Percentiles rank a stretch among this genome's conserved stretches.
Conservation (phyloP, 2,113 vertebrate genomes). For the Charadrius vociferus region DNA sequence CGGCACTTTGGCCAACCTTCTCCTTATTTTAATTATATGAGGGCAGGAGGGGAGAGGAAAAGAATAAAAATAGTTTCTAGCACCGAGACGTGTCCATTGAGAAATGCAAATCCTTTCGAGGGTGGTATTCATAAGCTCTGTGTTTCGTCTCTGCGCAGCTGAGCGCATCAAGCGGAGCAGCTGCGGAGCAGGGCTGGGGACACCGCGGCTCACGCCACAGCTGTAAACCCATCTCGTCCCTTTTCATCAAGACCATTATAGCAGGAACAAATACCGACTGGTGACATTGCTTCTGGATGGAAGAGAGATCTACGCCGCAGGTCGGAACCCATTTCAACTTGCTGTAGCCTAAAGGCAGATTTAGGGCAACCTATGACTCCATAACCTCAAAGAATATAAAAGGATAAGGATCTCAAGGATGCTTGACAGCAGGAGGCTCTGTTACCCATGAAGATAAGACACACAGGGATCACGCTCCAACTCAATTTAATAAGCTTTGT, state of each 20-base stretch:
- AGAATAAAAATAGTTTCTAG: neutral
- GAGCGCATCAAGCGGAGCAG: fast-evolving
- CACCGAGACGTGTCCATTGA: fast-evolving
- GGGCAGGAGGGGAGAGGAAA: neutral
- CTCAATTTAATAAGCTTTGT: constrained; percentile 47
- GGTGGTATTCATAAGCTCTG: neutral
- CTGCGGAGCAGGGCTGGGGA: neutral
- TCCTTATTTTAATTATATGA: fast-evolving
- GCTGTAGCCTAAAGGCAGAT: neutral
- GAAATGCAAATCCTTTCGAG: neutral
- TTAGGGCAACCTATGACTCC: neutral
- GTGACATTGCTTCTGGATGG: neutral
- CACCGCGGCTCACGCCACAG: neutral
- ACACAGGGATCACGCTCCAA: constrained; percentile 46
- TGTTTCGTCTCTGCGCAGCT: neutral
- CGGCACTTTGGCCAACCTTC: neutral
- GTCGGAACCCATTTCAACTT: neutral
- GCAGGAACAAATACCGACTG: neutral
- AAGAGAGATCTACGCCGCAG: neutral
- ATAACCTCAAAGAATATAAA: no score
- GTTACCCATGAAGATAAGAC: neutral
- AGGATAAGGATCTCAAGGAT: neutral
- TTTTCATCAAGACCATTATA: neutral
- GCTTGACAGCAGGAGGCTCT: neutral
- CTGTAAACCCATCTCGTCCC: fast-evolving